Evolutionary conservation across 2,113 vertebrate genomes (phyloP).

Genomic region (Hippoglossus stenolepis): DNA sequence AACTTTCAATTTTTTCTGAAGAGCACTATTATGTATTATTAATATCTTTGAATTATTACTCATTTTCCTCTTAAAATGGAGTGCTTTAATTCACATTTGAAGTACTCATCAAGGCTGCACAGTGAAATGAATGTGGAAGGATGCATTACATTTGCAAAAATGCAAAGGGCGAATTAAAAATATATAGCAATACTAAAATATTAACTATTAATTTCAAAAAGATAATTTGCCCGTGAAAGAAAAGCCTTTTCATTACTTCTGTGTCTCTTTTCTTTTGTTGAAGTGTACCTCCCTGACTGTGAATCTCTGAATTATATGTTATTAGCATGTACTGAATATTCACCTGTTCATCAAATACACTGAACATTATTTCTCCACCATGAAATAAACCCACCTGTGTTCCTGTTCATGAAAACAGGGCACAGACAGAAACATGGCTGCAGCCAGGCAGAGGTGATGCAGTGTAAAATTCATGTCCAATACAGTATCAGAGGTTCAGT

Average conservation of each 20-base stretch:
- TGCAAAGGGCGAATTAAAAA: slow-evolving; percentile 85
- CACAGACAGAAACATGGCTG: slow-evolving; percentile 27
- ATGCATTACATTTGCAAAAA: slow-evolving; percentile 86
- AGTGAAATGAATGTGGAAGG: slow-evolving; percentile 82
- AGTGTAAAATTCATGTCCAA: slow-evolving; percentile 42
- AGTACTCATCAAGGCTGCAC: slow-evolving; percentile 84
- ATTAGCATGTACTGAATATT: slow-evolving; percentile 61
- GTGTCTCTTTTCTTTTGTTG: slow-evolving; percentile 25
- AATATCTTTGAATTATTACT: slow-evolving; percentile 88
- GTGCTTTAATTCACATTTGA: slow-evolving; percentile 87
- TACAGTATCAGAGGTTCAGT: slow-evolving; percentile 37
- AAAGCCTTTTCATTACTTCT: slow-evolving; percentile 78
- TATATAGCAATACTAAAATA: slow-evolving; percentile 86
- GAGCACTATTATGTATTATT: slow-evolving; percentile 87
- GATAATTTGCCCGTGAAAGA: slow-evolving; percentile 78
- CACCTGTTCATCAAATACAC: slow-evolving; percentile 45
- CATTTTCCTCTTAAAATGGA: slow-evolving; percentile 85
- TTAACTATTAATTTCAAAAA: slow-evolving; percentile 85
- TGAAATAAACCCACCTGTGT: slow-evolving; percentile 16
- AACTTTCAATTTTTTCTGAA: slow-evolving; percentile 81
- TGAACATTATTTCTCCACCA: slow-evolving; percentile 28
- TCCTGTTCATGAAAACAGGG: slow-evolving; percentile 32
- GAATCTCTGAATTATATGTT: slow-evolving; percentile 59
- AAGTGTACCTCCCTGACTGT: slow-evolving; percentile 53
- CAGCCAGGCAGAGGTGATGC: slow-evolving; percentile 18